Evolutionary conservation across 2,888 invertebrate genomes (phyloP), one percentile per base, ranked within the genome.

Genomic region (Acanthococcus lagerstroemiae): DNA sequence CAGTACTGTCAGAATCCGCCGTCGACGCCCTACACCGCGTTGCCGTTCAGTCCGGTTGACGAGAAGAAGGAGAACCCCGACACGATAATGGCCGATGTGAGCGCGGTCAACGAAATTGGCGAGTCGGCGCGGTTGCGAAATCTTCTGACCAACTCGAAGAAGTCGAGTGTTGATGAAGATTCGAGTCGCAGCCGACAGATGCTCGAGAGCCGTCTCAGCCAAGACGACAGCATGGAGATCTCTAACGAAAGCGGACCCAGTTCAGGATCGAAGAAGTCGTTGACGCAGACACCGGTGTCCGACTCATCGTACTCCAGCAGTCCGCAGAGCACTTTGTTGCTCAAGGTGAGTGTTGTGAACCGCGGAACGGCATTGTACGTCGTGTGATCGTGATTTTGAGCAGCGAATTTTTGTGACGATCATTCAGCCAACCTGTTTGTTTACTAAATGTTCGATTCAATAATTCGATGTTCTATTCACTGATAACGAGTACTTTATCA

Each of bases 281-380:
- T 54, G 4, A 37, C 63, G 3, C 30, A 25, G 44, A 27, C 63
- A 7, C 17, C 63, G 4, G 44, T 26, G 37, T 26, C 50, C 26
- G 48, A 45, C 19, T 45, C 46, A 19, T 6, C 46, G 4, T 17
- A 15, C 24, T 52, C 52, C 7, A 60, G 81, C 74, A 78, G 83
- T 76, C n/a, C n/a, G n/a, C n/a, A n/a, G n/a, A n/a, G n/a, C n/a
- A 80, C 80, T 74, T 86, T 85, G 81, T 78, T 86, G 71, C 77
- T 84, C 69, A 81, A 83, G 82, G 85, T 85, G 76, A 78, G 73
- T 72, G 30, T n/a, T n/a, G n/a, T n/a, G n/a, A n/a, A n/a, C n/a
- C n/a, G n/a, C n/a, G n/a, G n/a, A n/a, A n/a, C n/a, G n/a, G n/a
- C n/a, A n/a, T n/a, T n/a, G n/a, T n/a, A n/a, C n/a, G n/a, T n/a